Conservation (phyloP, 2,797 vertebrate species). For the Alcedo atthis region DNA sequence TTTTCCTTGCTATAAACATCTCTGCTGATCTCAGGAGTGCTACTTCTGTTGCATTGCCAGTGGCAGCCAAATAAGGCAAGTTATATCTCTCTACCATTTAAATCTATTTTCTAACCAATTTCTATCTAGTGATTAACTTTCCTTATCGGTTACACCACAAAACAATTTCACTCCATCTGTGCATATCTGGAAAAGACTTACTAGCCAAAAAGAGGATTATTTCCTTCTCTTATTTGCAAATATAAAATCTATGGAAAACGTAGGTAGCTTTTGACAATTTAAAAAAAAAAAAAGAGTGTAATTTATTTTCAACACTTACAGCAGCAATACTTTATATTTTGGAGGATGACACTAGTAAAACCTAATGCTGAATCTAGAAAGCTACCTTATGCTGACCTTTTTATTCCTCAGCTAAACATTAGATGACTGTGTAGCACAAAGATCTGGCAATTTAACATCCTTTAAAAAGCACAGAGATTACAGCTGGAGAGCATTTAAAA, state of each 20-base stretch:
- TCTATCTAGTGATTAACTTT: slow-evolving; percentile 60
- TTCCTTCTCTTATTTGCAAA: background rate
- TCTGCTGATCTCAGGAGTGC: slow-evolving; percentile 49
- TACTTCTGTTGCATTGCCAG: slow-evolving; percentile 30
- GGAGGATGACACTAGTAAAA: background rate
- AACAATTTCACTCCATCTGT: slow-evolving; percentile 58
- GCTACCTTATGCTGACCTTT: background rate
- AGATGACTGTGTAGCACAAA: background rate
- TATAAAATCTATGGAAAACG: background rate
- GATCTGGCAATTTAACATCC: background rate
- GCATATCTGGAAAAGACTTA: background rate
- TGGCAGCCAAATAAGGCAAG: slow-evolving; percentile 54
- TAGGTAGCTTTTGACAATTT: background rate
- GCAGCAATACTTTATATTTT: background rate
- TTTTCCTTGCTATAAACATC: slow-evolving; percentile 60
- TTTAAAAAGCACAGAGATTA: background rate
- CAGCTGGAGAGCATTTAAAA: background rate
- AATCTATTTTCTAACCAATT: slow-evolving; percentile 64
- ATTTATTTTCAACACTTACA: background rate
- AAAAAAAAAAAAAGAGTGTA: background rate
- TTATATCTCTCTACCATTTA: slow-evolving; percentile 56
- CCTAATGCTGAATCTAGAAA: background rate
- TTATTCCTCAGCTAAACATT: background rate
- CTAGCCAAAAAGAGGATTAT: background rate
- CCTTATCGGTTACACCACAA: slow-evolving; percentile 42